Percentiles rank a stretch among this genome's conserved stretches.
These are phyloP conservation scores for Tachuris rubrigastra DNA, from an alignment of 2,113 vertebrate genomes.

Conservation along the genomic window DNA sequence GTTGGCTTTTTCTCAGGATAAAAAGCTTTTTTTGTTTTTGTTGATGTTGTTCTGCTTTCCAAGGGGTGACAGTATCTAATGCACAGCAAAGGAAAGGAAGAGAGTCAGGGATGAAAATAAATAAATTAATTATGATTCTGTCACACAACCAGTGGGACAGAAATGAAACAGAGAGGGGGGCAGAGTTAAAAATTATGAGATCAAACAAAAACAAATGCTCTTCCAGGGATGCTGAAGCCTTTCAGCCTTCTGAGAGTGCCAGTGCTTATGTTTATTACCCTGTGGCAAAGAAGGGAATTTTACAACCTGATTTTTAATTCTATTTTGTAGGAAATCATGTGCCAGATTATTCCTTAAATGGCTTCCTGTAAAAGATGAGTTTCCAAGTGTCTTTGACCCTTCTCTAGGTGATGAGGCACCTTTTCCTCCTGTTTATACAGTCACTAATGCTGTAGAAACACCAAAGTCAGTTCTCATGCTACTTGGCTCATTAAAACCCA, in stretches of 20 bases:
- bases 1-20: conserved; percentile 52
- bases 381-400: not conserved
- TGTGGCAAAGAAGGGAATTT: not conserved
- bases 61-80: conserved; percentile 16
- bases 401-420: not conserved
- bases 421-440: not conserved
- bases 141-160: not conserved
- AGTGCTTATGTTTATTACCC: not conserved
- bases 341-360: not conserved
- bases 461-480: not conserved
- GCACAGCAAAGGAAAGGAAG: not conserved
- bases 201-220: not conserved
- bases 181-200: not conserved
- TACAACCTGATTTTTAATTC: not conserved
- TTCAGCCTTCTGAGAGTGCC: not conserved
- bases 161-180: not conserved
- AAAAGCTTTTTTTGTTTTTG: not conserved
- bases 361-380: not conserved
- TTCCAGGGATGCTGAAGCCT: not conserved
- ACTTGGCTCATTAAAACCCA: not conserved
- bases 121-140: not conserved
- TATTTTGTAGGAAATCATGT: not conserved
- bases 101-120: not conserved
- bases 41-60: conserved; percentile 2
- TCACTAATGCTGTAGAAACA: not conserved